Base-by-base conservation (phyloP, 1,140 invertebrate genomes). In the Leptoteleia sp. region DNA sequence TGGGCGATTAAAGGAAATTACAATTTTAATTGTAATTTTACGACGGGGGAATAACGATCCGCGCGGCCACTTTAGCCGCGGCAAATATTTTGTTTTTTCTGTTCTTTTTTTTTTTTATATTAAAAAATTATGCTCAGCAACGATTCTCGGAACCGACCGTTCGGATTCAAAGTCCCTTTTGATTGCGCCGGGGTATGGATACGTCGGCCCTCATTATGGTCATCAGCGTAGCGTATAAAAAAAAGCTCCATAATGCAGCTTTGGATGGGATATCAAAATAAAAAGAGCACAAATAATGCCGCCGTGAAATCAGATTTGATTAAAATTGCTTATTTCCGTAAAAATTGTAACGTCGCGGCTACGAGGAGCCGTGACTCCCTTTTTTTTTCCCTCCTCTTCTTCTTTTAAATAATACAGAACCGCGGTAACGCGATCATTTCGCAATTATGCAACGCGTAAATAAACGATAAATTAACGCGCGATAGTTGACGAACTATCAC, bases 161-260 rank as follows among this genome's bases (percentile, higher is more conserved):
- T 37, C 61, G 42, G 45, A 61, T 76, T 68, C 37, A 37, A 67
- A 67, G 54, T 67, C 71, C 61, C 72, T 67, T 76, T 61, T 67
- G 72, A 76, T 61, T 67, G 62, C 61, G 52, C 25, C 45, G n/a
- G 40, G 50, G 67, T 68, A 68, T 62, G 67, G 76, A 68, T 71
- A 78, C 52, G 71, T 64, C 71, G 59, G 62, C 72, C 76, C 72
- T 83, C 81, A 81, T 83, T 83, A 83, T 73, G 72, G 77, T 52
- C 75, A 81, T 83, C 81, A 81, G 77, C 65, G 75, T 81, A 81
- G 81, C 81, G 81, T 82, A 75, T 76, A n/a, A n/a, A 82, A 79
- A 80, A 82, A 82, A 80, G 73, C 73, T 80, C 57, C 55, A 48
- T 68, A 62, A 68, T 76, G 55, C 67, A 76, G 61, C 64, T 65